These are phyloP conservation scores for Portunus trituberculatus DNA, from an alignment of 1,140 invertebrate species.

Conservation along the genomic window DNA sequence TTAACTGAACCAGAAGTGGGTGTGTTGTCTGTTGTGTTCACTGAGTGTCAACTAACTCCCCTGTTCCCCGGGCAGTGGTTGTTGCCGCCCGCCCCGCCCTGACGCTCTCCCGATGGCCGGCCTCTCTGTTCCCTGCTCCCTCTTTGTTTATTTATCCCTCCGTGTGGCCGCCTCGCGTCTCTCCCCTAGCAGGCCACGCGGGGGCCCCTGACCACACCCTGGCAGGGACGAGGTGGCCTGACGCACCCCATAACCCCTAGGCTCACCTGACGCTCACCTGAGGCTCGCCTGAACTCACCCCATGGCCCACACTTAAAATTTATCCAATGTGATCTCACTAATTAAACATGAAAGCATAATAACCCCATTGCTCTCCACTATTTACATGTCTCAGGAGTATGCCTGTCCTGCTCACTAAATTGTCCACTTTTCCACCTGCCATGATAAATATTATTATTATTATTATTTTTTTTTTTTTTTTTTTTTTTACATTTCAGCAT, in stretches of 20 bases:
- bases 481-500: too few species aligned
- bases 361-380: not conserved
- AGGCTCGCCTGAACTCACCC: not conserved
- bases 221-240: not conserved
- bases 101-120: not conserved
- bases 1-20: not conserved
- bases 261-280: not conserved
- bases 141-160: not conserved
- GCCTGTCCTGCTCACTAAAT: not conserved
- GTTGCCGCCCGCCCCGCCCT: not conserved
- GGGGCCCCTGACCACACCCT: not conserved
- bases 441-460: too few species aligned
- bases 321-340: not conserved
- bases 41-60: not conserved
- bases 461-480: too few species aligned
- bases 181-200: not conserved
- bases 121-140: not conserved
- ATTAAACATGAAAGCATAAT: not conserved
- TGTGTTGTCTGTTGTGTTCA: constrained; percentile 10
- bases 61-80: not conserved
- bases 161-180: not conserved
- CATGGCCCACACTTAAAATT: not conserved
- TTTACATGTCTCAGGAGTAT: not conserved
- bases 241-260: too few species aligned
- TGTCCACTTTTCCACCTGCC: too few species aligned